Conservation (phyloP, 1,140 invertebrate species). For the Hyles euphorbiae region DNA sequence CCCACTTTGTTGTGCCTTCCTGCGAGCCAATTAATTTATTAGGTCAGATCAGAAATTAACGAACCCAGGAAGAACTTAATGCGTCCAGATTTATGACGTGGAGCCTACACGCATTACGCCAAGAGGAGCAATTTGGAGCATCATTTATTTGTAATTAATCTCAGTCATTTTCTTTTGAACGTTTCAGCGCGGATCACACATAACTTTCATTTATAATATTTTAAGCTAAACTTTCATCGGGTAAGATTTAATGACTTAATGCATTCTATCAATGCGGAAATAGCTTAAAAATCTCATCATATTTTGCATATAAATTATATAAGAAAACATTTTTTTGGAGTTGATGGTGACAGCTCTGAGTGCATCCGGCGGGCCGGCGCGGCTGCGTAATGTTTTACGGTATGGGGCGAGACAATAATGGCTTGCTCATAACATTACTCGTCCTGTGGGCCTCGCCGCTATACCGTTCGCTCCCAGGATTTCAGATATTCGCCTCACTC, state of each 20-base stretch:
- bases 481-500: constrained; percentile 22
- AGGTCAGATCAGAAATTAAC: constrained; percentile 53
- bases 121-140: constrained; percentile 6
- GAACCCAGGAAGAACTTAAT: constrained; percentile 55
- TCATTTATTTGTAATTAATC: constrained; percentile 9
- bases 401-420: constrained; percentile 75
- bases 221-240: constrained; percentile 1
- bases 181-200: no score
- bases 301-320: neutral
- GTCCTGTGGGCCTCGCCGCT: constrained; percentile 58
- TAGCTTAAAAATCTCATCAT: neutral
- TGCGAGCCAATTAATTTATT: constrained; percentile 60
- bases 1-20: constrained; percentile 53
- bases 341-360: constrained; percentile 53
- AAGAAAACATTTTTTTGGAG: constrained; percentile 1
- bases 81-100: constrained; percentile 42
- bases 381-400: constrained; percentile 73
- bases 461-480: constrained; percentile 38
- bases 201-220: no score
- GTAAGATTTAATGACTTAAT: neutral
- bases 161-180: constrained; percentile 5
- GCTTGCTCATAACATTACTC: constrained; percentile 75
- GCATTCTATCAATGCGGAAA: neutral
- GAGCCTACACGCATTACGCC: constrained; percentile 8
- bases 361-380: constrained; percentile 47